Conservation (phyloP, 1,140 invertebrate species). For the Latrodectus geometricus region DNA sequence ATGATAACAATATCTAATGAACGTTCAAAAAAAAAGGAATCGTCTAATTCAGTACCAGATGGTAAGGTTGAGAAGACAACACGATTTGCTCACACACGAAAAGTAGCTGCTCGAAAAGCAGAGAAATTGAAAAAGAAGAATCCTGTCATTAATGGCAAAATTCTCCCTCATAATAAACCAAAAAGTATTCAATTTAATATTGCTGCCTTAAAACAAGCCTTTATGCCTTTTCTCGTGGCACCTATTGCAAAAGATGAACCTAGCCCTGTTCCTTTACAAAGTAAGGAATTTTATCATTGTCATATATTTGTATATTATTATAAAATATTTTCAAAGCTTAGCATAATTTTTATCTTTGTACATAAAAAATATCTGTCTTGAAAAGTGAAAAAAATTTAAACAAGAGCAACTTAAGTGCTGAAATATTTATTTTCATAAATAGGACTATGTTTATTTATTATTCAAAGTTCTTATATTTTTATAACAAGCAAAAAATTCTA, state of each 20-base stretch:
- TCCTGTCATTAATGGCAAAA: slow-evolving; percentile 18
- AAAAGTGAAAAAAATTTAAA: too few relatives aligned
- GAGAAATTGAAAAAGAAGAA: slow-evolving; percentile 42
- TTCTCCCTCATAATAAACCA: not conserved
- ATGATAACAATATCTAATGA: slow-evolving; percentile 50
- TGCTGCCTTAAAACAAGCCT: slow-evolving; percentile 33
- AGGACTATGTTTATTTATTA: too few relatives aligned
- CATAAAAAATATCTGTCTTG: too few relatives aligned
- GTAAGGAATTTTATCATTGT: not conserved
- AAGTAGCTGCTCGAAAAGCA: slow-evolving; percentile 48
- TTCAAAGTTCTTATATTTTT: too few relatives aligned
- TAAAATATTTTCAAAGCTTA: too few relatives aligned
- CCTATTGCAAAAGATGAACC: slow-evolving; percentile 1
- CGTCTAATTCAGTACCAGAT: not conserved
- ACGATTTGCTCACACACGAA: slow-evolving; percentile 56
- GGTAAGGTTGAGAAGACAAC: slow-evolving; percentile 40
- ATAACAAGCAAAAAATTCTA: too few relatives aligned
- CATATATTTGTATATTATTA: too few relatives aligned
- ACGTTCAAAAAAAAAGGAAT: not conserved
- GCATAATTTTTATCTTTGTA: too few relatives aligned
- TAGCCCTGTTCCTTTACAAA: not conserved
- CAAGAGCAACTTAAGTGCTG: too few relatives aligned
- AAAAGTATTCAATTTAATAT: slow-evolving; percentile 49
- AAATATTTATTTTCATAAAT: too few relatives aligned
- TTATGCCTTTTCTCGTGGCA: slow-evolving; percentile 35